These are phyloP conservation scores for Zaprionus bogoriensis DNA, from an alignment of 2,888 invertebrate species.

Conservation along the genomic window DNA sequence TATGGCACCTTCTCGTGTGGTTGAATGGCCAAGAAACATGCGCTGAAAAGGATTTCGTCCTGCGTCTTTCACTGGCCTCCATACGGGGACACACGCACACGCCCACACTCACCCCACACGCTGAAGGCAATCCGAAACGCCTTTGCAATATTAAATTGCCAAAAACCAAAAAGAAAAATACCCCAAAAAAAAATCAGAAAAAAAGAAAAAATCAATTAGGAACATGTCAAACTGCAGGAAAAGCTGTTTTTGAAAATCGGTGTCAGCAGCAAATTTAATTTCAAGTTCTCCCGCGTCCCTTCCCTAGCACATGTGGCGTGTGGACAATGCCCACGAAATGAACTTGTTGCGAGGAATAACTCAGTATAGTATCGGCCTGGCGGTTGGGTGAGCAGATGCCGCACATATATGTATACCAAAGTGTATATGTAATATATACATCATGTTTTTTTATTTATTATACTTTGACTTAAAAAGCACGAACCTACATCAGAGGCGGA, in stretches of 20 bases:
- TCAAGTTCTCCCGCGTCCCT: constrained; percentile 44
- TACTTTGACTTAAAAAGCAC: too few relatives aligned
- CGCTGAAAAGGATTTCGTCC: constrained; percentile 71
- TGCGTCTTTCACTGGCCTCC: constrained; percentile 55
- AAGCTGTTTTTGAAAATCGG: constrained; percentile 76
- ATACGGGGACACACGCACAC: constrained; percentile 38
- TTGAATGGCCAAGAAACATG: constrained; percentile 69
- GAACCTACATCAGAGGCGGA: too few relatives aligned
- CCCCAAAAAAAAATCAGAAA: background rate
- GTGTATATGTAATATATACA: too few relatives aligned
- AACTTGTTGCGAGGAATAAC: constrained; percentile 17
- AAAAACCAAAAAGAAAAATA: constrained; percentile 43
- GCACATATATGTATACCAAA: background rate
- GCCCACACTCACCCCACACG: constrained; percentile 20
- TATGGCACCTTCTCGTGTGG: constrained; percentile 42
- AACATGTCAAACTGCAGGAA: constrained; percentile 77
- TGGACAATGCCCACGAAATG: constrained; percentile 38
- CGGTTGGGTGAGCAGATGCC: background rate
- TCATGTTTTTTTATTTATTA: too few relatives aligned
- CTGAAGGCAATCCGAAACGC: constrained; percentile 40
- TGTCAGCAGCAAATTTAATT: constrained; percentile 77
- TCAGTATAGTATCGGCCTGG: background rate
- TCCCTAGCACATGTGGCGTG: constrained; percentile 24
- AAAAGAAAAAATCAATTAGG: constrained; percentile 71
- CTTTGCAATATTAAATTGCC: constrained; percentile 79